Evolutionary conservation across 1,140 invertebrate genomes (phyloP).

Genomic region (Pantala flavescens): DNA sequence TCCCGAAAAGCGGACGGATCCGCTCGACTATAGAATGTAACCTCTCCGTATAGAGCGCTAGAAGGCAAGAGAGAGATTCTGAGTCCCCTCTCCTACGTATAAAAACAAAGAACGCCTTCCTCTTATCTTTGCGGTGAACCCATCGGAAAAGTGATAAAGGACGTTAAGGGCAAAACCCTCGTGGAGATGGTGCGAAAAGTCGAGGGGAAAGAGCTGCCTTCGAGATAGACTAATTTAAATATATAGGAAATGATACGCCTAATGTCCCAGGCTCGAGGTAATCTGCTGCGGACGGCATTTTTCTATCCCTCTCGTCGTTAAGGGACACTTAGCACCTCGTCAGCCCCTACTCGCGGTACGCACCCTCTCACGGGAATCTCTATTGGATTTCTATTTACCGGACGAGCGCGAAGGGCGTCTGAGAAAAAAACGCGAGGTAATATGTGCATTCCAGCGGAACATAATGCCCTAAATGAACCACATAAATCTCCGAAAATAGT

Average conservation of each 20-base stretch:
- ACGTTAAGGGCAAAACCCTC: neutral
- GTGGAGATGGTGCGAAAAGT: neutral
- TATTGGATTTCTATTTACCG: constrained; percentile 21
- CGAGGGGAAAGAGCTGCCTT: neutral
- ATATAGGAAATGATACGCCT: constrained; percentile 17
- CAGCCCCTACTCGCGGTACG: neutral
- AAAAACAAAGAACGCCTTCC: neutral
- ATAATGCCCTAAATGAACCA: constrained; percentile 21
- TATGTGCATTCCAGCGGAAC: constrained; percentile 24
- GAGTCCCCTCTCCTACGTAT: neutral
- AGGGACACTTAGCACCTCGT: neutral
- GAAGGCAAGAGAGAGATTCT: neutral
- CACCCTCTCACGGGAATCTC: neutral
- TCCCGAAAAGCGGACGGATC: no score
- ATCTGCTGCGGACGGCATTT: neutral
- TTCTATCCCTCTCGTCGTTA: neutral
- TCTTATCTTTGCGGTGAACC: constrained; percentile 16
- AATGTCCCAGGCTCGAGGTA: neutral
- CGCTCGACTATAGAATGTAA: no score
- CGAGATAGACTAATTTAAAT: constrained; percentile 15
- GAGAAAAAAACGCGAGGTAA: constrained; percentile 19
- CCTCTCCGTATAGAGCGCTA: neutral
- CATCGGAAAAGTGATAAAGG: constrained; percentile 17
- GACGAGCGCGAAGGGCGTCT: constrained; percentile 11
- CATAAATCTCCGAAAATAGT: constrained; percentile 22